A percentile compares a stretch with the other conserved stretches of the same genome.
These are phyloP conservation scores for Drosophila peninsularis DNA, from an alignment of 2,888 invertebrate species.

Conservation along the genomic window DNA sequence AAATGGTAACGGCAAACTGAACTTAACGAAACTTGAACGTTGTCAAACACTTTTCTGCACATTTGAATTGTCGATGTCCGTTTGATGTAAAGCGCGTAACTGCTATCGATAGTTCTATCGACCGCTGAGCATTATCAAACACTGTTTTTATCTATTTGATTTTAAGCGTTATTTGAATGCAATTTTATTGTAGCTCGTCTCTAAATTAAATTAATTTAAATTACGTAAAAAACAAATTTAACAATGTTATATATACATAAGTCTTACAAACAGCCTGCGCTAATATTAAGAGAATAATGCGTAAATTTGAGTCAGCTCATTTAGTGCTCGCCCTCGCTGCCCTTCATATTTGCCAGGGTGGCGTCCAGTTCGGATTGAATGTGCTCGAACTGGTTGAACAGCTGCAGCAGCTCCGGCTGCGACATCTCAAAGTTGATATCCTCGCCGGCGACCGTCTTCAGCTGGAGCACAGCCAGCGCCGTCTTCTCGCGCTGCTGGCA, in stretches of 20 bases:
- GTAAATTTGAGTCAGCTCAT: slow-evolving; percentile 3
- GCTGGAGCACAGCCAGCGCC: slow-evolving; percentile 85
- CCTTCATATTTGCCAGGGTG: slow-evolving; percentile 68
- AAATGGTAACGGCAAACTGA: not conserved
- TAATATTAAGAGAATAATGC: slow-evolving; percentile 16
- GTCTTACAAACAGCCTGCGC: slow-evolving; percentile 28
- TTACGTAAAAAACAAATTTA: slow-evolving; percentile 18
- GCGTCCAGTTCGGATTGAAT: slow-evolving; percentile 85
- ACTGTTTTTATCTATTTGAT: not conserved
- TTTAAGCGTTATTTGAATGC: not conserved
- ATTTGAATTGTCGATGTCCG: not conserved
- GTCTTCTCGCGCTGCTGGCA: slow-evolving; percentile 85
- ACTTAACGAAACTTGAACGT: slow-evolving; percentile 5
- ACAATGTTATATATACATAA: slow-evolving; percentile 15
- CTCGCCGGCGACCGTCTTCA: slow-evolving; percentile 84
- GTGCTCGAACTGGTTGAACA: slow-evolving; percentile 86
- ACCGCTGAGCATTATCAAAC: not conserved
- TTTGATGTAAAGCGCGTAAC: not conserved
- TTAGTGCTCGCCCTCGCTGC: slow-evolving; percentile 5
- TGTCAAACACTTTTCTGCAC: not conserved
- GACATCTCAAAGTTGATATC: slow-evolving; percentile 86
- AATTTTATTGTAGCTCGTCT: slow-evolving; percentile 7
- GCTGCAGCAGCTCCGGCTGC: slow-evolving; percentile 85
- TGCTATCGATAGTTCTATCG: not conserved
- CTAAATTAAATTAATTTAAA: slow-evolving; percentile 2